Base-by-base conservation (phyloP, 2,888 invertebrate genomes). In the Venusia cambrica region DNA sequence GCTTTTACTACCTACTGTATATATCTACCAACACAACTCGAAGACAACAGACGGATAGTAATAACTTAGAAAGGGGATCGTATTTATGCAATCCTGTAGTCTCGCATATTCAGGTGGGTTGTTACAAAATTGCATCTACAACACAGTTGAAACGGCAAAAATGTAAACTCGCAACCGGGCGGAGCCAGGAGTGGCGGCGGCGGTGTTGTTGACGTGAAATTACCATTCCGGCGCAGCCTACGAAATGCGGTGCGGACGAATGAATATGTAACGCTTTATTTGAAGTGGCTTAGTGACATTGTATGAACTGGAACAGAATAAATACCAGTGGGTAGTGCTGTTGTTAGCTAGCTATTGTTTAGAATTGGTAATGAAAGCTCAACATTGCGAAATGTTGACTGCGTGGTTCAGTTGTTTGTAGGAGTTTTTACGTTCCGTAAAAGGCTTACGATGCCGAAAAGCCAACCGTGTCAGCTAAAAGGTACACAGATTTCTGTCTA, bases 251-350 rank as follows among this genome's bases (percentile, higher is more conserved):
- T 38, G 37, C 71, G 66, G 68, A 63, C 69, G 69, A 70, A 80
- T 83, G 75, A 80, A 81, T 81, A 80, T 81, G 76, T 78, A 79
- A 73, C 67, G 56, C 56, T 61, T 66, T 70, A 73, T 75, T 70
- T 66, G 63, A 69, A 64, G 63, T 63, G 67, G 60, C 69, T 70
- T 70, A 66, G 73, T 69, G 64, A 64, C 65, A 67, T 65, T 41
- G 45, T 38, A 32, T 44, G 35, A 24, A 25, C 66, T 70, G 62
- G 58, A 59, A 34, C 15, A n/a, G n/a, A n/a, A n/a, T n/a, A n/a
- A n/a, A n/a, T n/a, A n/a, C n/a, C n/a, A n/a, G n/a, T n/a, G n/a
- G n/a, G n/a, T 26, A 20, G 8, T 31, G 15, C 26, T 22, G 26
- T 16, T 36, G 12, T 9, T 17, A 48, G 51, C n/a, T n/a, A n/a